Conservation (phyloP, 2,888 invertebrate genomes). For the Polia nebulosa region DNA sequence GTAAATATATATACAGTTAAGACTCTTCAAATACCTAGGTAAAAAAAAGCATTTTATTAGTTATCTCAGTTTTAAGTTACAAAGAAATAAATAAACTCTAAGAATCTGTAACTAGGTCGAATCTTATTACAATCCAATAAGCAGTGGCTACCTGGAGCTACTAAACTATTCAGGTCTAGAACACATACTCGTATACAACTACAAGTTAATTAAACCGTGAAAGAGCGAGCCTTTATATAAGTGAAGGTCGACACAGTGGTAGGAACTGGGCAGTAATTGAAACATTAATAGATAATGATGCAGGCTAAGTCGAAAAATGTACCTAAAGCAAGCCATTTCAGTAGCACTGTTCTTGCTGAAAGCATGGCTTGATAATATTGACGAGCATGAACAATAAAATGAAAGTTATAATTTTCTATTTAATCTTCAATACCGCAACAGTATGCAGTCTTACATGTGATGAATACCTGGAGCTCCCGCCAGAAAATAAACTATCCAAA, state of each 20-base stretch:
- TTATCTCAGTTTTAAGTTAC: not conserved
- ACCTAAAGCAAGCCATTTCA: constrained; percentile 36
- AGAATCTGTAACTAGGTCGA: not conserved
- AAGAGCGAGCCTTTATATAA: constrained; percentile 12
- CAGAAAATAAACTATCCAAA: constrained; percentile 68
- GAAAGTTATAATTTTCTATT: not conserved
- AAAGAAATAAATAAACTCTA: not conserved
- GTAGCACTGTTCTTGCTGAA: constrained; percentile 3
- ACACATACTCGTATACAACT: constrained; percentile 1
- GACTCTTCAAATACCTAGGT: not conserved
- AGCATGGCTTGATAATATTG: constrained; percentile 1
- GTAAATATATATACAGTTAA: not conserved
- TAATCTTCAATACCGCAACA: constrained; percentile 29
- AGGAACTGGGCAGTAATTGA: constrained; percentile 42
- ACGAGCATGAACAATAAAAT: constrained; percentile 2
- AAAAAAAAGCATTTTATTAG: not conserved
- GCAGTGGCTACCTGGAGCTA: not conserved
- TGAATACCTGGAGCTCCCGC: constrained; percentile 75
- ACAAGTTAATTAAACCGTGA: constrained; percentile 38
- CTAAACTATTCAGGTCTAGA: constrained; percentile 22
- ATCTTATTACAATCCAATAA: not conserved
- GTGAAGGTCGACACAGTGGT: constrained; percentile 23
- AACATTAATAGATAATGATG: constrained; percentile 58
- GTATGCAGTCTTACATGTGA: constrained; percentile 72
- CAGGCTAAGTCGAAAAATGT: not conserved